Evolutionary conservation across 23 tunicate genomes (phyloP).

Genomic region (Botrylloides violaceus): DNA sequence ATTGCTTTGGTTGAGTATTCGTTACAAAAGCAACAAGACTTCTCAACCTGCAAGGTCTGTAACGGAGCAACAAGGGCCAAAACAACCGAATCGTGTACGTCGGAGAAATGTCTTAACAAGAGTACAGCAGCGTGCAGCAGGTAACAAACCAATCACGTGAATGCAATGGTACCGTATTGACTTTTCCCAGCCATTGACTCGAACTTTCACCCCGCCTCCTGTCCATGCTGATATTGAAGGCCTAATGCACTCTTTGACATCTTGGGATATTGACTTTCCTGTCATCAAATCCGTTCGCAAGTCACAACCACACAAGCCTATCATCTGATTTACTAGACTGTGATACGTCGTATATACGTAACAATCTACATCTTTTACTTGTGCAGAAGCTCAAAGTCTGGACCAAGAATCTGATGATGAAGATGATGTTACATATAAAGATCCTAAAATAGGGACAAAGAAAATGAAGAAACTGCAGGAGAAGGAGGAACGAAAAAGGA

Average conservation of each 20-base stretch:
- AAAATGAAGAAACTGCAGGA: slow-evolving; percentile 66
- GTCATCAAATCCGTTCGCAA: no score
- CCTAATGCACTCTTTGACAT: no score
- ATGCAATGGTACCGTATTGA: no score
- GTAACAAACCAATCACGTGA: no score
- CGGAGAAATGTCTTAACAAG: slow-evolving; percentile 20
- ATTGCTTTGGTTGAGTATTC: slow-evolving; percentile 53
- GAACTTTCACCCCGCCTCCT: no score
- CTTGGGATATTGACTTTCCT: no score
- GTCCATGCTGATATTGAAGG: no score
- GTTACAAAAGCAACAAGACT: background rate
- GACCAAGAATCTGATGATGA: slow-evolving; percentile 9
- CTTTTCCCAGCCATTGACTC: no score
- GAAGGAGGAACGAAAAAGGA: slow-evolving; percentile 59
- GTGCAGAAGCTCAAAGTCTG: background rate
- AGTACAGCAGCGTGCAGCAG: slow-evolving; percentile 14
- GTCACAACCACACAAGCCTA: no score
- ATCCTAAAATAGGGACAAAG: slow-evolving; percentile 71
- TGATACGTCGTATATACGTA: no score
- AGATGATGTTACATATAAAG: slow-evolving; percentile 17
- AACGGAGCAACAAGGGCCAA: background rate
- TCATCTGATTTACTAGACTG: no score
- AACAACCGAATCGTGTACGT: background rate
- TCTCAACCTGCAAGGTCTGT: background rate
- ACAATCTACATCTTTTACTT: no score